phyloP scores from a whole-genome alignment of 2,797 vertebrate species.

The Myotis daubentonii region DNA sequence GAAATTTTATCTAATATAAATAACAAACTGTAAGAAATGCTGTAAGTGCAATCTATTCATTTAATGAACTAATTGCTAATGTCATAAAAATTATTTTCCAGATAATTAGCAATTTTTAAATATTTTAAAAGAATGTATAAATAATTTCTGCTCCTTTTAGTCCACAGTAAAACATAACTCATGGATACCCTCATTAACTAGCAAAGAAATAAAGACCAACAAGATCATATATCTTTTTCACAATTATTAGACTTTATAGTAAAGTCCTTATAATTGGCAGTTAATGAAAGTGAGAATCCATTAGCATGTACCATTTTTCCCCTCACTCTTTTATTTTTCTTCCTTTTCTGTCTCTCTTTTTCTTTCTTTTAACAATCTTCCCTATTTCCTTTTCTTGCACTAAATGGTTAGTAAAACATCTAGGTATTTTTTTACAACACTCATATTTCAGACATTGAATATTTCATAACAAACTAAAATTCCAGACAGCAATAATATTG shows the following conservation, averaged over 20 bases:
- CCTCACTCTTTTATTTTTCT: not conserved
- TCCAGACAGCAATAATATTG: not conserved
- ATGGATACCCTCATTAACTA: not conserved
- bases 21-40: not conserved
- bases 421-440: not conserved
- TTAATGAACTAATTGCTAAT: slow-evolving; percentile 2
- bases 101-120: not conserved
- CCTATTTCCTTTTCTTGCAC: not conserved
- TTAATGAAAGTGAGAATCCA: not conserved
- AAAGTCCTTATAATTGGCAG: not conserved
- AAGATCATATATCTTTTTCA: not conserved
- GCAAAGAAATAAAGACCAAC: not conserved
- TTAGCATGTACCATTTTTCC: not conserved
- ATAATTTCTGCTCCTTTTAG: not conserved
- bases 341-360: not conserved
- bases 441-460: not conserved
- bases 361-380: not conserved
- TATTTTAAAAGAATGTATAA: not conserved
- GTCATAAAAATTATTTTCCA: slow-evolving; percentile 11
- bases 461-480: not conserved
- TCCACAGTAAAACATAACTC: not conserved
- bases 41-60: not conserved
- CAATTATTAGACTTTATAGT: not conserved
- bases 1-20: not conserved
- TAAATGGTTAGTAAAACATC: not conserved